These are phyloP conservation scores for Eudasyphora cyanicolor DNA, from an alignment of 2,888 invertebrate genomes.

Conservation along the genomic window DNA sequence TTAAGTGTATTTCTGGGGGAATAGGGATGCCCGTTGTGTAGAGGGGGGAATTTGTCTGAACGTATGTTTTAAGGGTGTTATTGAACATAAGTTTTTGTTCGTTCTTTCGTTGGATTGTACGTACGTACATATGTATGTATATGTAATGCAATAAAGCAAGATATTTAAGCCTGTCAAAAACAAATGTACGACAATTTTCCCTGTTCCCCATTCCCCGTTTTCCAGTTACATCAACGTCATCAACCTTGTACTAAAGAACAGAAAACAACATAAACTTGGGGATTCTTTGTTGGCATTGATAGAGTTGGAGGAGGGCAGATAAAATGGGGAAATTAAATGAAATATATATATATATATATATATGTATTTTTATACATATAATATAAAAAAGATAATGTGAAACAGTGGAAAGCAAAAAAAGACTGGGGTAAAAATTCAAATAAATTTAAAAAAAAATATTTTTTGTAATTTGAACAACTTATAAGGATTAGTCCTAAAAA, in stretches of 20 bases:
- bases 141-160: slow-evolving; percentile 50
- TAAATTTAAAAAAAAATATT: too few species aligned
- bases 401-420: too few species aligned
- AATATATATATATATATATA: slow-evolving; percentile 43
- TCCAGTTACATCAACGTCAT: slow-evolving; percentile 38
- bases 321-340: slow-evolving; percentile 31
- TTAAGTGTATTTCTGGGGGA: slow-evolving; percentile 1
- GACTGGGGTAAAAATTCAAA: too few species aligned
- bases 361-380: slow-evolving; percentile 35
- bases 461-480: too few species aligned
- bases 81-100: slow-evolving; percentile 36
- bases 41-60: slow-evolving; percentile 44
- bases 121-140: background rate
- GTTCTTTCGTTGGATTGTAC: background rate
- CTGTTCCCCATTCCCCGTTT: too few species aligned
- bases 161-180: slow-evolving; percentile 66
- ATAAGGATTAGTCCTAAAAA: too few species aligned
- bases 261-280: slow-evolving; percentile 8
- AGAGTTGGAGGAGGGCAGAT: slow-evolving; percentile 72
- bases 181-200: slow-evolving; percentile 60
- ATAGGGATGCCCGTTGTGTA: background rate
- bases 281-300: slow-evolving; percentile 39
- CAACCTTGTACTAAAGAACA: slow-evolving; percentile 23
- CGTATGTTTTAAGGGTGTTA: slow-evolving; percentile 54
- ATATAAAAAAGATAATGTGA: too few species aligned